Evolutionary conservation across 2,113 vertebrate species (phyloP).

Genomic region (Grallaria varia): DNA sequence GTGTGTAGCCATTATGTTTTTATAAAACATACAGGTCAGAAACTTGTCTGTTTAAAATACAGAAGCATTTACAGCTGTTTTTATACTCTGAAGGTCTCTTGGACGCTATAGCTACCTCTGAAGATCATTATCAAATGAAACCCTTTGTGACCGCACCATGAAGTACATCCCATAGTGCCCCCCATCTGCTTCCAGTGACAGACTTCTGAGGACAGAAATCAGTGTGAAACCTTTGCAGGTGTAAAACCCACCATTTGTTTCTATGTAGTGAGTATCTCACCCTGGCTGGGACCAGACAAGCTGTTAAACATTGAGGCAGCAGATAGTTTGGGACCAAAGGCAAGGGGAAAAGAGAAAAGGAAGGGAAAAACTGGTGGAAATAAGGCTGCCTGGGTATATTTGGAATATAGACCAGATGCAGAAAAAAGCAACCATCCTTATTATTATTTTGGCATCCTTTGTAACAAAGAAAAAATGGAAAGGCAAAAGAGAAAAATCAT

Average conservation of each 20-base stretch:
- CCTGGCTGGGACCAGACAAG: neutral
- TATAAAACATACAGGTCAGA: neutral
- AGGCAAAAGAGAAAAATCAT: neutral
- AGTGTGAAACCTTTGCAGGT: neutral
- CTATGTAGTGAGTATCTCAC: neutral
- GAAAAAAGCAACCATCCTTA: neutral
- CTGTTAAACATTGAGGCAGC: neutral
- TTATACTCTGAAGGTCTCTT: neutral
- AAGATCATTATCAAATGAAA: neutral
- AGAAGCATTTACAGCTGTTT: neutral
- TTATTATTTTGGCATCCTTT: neutral
- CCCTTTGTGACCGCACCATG: rapidly evolving
- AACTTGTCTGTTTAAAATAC: neutral
- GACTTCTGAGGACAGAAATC: neutral
- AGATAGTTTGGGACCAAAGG: neutral
- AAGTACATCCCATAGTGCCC: neutral
- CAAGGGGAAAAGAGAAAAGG: neutral
- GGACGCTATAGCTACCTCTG: neutral
- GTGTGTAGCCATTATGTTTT: neutral
- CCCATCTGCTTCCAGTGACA: neutral
- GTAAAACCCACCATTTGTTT: neutral
- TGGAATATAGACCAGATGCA: neutral
- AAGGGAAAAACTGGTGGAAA: neutral
- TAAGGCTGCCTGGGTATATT: neutral
- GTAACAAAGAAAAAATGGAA: neutral